These are phyloP conservation scores for Halisarca cf. caerulea DNA, from an alignment of 37 sponge, comb jelly and placozoan genomes.

Conservation along the genomic window DNA sequence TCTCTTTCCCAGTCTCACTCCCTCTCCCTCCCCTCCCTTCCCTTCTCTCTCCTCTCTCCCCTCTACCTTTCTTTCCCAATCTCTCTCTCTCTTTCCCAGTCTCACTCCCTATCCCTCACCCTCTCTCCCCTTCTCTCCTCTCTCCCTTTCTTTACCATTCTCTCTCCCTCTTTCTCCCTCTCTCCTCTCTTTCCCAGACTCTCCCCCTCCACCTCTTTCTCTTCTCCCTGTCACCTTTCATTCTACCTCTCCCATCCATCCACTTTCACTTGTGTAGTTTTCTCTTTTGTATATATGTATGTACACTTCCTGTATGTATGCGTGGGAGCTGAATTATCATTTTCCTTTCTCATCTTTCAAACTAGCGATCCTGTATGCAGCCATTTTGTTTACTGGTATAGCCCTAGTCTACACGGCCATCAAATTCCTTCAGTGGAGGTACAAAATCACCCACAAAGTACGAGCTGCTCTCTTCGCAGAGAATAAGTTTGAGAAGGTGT, in stretches of 20 bases:
- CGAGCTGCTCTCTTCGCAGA: not conserved
- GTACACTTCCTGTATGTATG: too few species aligned
- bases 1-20: not conserved
- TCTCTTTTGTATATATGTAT: not conserved
- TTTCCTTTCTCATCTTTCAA: not conserved
- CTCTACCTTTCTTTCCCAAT: too few species aligned
- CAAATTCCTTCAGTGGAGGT: not conserved
- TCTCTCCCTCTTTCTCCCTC: not conserved
- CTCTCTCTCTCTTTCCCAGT: not conserved
- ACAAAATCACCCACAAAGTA: not conserved
- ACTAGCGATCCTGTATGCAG: conserved; percentile 6
- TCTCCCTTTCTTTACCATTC: not conserved
- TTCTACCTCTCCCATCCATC: not conserved
- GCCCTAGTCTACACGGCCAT: not conserved
- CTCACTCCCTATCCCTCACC: too few species aligned
- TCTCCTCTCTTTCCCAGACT: not conserved
- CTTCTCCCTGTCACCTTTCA: not conserved
- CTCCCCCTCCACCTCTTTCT: not conserved
- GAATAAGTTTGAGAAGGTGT: not conserved
- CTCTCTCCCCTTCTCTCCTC: not conserved
- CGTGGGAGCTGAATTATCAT: too few species aligned
- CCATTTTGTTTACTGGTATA: not conserved
- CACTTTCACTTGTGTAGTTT: not conserved
- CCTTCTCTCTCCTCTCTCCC: not conserved
- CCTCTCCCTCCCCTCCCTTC: conserved; percentile 12